Evolutionary conservation across 2,113 vertebrate species (phyloP).

Genomic region (Apeltes quadracus): DNA sequence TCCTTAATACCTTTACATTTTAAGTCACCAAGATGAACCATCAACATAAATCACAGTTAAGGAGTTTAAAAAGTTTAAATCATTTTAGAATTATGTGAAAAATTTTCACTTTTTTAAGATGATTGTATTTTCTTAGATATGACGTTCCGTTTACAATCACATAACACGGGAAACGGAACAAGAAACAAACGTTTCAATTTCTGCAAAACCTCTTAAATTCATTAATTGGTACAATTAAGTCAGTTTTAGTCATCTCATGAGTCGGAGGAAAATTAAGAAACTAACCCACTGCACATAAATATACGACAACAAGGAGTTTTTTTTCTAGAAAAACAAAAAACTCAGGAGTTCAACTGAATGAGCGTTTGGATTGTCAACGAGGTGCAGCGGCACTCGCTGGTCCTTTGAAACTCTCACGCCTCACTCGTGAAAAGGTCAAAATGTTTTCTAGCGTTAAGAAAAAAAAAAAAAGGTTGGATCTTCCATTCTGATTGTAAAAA

Average conservation of each 20-base stretch:
- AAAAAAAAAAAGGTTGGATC: background rate
- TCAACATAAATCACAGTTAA: background rate
- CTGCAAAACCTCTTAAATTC: slow-evolving; percentile 33
- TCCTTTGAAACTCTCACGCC: background rate
- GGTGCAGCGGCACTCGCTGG: background rate
- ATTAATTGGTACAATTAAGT: background rate
- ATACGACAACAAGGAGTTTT: background rate
- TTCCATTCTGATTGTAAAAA: background rate
- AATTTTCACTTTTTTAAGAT: background rate
- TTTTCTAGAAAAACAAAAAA: background rate
- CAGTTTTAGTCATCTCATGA: slow-evolving; percentile 6
- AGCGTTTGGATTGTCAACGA: background rate
- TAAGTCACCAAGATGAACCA: background rate
- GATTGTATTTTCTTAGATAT: background rate
- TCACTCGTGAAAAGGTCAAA: background rate
- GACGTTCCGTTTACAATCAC: slow-evolving; percentile 7
- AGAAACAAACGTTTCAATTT: slow-evolving; percentile 2
- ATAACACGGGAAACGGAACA: slow-evolving; percentile 2
- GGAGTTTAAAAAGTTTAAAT: background rate
- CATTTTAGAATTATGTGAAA: background rate
- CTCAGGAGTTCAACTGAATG: background rate
- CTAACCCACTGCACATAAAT: background rate
- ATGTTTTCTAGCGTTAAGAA: background rate
- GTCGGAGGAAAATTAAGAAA: background rate
- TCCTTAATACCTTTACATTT: slow-evolving; percentile 10